Percentiles rank a stretch among this genome's conserved stretches.
These are phyloP conservation scores for Hydractinia symbiolongicarpus DNA, from an alignment of 30 jellyfish, hydroid and myxozoan species.

Conservation along the genomic window DNA sequence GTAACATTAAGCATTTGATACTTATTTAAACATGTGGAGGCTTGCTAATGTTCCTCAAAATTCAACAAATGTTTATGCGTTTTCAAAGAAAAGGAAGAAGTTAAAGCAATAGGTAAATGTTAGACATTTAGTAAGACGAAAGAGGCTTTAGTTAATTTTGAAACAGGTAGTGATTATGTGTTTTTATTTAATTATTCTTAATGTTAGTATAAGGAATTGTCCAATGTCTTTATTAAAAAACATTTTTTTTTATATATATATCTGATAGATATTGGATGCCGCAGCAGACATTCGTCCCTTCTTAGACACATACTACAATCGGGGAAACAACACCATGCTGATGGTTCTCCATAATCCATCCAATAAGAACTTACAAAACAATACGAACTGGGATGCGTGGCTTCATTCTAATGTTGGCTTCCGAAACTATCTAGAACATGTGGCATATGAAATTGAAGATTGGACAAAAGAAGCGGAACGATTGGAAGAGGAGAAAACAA, in stretches of 20 bases:
- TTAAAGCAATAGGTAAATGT: no score
- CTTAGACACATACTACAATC: slow-evolving; percentile 52
- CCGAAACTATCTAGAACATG: slow-evolving; percentile 62
- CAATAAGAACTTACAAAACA: slow-evolving; percentile 29
- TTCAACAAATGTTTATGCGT: no score
- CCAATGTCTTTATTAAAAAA: not conserved
- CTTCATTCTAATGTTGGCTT: slow-evolving; percentile 87
- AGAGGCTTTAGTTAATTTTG: no score
- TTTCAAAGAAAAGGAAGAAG: no score
- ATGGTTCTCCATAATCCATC: slow-evolving; percentile 70
- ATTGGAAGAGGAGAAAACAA: slow-evolving; percentile 35
- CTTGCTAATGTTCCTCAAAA: no score
- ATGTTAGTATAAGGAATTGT: no score
- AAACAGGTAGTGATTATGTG: no score
- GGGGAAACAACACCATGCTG: slow-evolving; percentile 38
- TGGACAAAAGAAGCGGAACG: slow-evolving; percentile 64
- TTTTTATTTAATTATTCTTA: no score
- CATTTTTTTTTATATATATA: not conserved
- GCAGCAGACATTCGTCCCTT: slow-evolving; percentile 56
- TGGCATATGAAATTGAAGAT: slow-evolving; percentile 46
- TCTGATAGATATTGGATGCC: slow-evolving; percentile 48
- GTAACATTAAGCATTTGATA: not conserved
- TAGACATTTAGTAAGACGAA: no score
- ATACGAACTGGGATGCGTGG: slow-evolving; percentile 61
- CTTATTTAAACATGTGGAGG: no score